Evolutionary conservation across 2,888 invertebrate genomes (phyloP), one percentile per base, ranked within the genome.

Genomic region (Noctuana brunneofusca): DNA sequence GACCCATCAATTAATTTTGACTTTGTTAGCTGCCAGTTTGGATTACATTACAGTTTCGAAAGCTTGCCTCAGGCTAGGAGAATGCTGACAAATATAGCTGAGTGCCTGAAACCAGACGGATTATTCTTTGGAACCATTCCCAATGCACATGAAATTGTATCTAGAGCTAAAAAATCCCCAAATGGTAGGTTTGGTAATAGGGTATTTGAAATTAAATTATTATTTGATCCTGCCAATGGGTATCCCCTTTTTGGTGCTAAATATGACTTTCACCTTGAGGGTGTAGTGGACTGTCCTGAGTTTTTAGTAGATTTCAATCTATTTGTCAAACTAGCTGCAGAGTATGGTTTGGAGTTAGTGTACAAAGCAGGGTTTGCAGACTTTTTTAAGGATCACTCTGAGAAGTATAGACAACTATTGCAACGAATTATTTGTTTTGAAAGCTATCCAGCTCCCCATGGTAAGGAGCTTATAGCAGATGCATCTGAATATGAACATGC

Each of bases 281-380:
- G 97, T 38, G 98, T 98, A 6, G 99, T 99, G 0, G 96, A 99
- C 83, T 99, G 99, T 83, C 99, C 99, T 1, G 99, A 99, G 84
- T 99, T 99, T 91, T 92, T 99, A 64, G 98, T 99, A 14, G 95
- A 99, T 86, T 97, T 99, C 84, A 97, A 98, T 16, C 93, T 96
- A 3, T 92, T 99, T 60, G 93, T 94, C 46, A 96, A 95, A 75
- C 82, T 96, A 58, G 96, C 95, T 11, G 90, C 92, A 43, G 95
- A 95, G 75, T 95, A 93, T 88, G 96, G 95, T 0, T 84, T 96
- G 41, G 94, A 96, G 75, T 84, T 96, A 68, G 92, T 95, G 0
- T 92, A 92, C 56, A 95, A 94, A 72, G 94, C 94, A 70, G 93
- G 93, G 63, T 98, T 99, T 90, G 94, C 94, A 27, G 95, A 97